Conservation (phyloP, 2,797 vertebrate species). For the Picus viridis region DNA sequence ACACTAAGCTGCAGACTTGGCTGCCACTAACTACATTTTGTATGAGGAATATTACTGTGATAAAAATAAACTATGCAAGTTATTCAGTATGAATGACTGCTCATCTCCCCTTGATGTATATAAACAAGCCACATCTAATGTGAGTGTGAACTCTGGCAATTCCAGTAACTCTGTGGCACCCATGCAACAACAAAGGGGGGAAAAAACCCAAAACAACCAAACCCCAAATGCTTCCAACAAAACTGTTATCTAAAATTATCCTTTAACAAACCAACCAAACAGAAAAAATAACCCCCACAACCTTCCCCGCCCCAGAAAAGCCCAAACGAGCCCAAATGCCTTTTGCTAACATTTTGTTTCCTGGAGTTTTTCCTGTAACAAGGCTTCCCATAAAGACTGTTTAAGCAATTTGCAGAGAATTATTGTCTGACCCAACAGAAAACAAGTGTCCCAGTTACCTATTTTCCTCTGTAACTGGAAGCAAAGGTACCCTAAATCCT, state of each 20-base stretch:
- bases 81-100: conserved; percentile 66
- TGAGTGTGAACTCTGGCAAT: not conserved
- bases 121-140: not conserved
- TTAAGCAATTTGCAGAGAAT: not conserved
- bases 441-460: not conserved
- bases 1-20: not conserved
- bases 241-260: not conserved
- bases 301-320: not conserved
- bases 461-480: not conserved
- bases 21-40: not conserved
- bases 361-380: not conserved
- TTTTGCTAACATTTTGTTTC: not conserved
- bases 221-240: not conserved
- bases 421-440: not conserved
- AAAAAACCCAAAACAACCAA: not conserved
- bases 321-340: not conserved
- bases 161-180: not conserved
- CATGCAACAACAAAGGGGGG: not conserved
- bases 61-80: conserved; percentile 32
- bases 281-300: too few species aligned
- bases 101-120: conserved; percentile 28
- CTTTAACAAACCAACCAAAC: not conserved
- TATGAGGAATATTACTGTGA: conserved; percentile 1
- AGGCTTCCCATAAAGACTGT: not conserved
- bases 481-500: not conserved